A percentile compares a stretch with the other conserved stretches of the same genome.
These are phyloP conservation scores for Phalacrocorax aristotelis DNA, from an alignment of 2,113 vertebrate genomes.

Conservation along the genomic window DNA sequence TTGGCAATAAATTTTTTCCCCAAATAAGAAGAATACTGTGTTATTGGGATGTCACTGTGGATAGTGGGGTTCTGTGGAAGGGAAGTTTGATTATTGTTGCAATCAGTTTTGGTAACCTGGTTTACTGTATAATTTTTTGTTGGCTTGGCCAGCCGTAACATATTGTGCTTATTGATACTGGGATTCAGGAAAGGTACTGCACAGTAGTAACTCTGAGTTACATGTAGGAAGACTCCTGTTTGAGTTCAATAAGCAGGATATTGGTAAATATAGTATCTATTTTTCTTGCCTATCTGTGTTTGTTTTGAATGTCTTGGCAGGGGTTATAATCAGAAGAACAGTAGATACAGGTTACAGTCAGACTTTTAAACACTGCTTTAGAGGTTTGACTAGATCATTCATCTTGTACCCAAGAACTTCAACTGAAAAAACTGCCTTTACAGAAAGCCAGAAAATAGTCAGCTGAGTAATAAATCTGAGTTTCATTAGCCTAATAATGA, in stretches of 20 bases:
- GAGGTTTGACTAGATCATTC: not conserved
- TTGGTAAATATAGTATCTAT: not conserved
- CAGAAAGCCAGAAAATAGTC: not conserved
- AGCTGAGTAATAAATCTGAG: not conserved
- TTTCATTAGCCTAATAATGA: not conserved
- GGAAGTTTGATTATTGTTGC: not conserved
- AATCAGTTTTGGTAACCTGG: not conserved
- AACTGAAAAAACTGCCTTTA: not conserved
- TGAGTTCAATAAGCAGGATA: not conserved
- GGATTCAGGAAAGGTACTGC: not conserved
- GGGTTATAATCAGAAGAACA: not conserved
- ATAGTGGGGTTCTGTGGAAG: not conserved
- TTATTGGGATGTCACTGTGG: accelerated
- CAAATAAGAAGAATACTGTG: not conserved
- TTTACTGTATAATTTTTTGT: not conserved
- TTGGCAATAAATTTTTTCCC: not conserved
- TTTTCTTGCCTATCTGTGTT: not conserved
- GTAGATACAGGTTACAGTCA: not conserved
- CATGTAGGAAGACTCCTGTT: not conserved
- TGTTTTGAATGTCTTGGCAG: not conserved
- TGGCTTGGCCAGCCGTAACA: not conserved
- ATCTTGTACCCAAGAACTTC: not conserved
- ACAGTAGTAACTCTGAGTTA: not conserved
- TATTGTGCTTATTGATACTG: not conserved
- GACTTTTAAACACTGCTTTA: not conserved